Conservation (phyloP, 2,888 invertebrate species). For the Apotomis turbidana region DNA sequence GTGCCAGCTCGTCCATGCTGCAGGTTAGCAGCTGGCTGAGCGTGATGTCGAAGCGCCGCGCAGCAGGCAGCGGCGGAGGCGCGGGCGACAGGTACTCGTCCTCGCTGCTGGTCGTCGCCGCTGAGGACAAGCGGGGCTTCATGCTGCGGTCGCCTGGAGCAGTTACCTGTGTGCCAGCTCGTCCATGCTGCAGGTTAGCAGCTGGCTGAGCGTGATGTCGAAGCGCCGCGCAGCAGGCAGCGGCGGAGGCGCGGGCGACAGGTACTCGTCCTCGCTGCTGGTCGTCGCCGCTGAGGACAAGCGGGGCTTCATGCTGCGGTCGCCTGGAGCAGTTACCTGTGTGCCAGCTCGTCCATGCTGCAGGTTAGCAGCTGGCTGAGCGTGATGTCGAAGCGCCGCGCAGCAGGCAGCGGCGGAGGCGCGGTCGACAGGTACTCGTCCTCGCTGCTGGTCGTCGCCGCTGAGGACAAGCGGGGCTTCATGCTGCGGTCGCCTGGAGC, state of each 20-base stretch:
- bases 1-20: conserved; percentile 91
- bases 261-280: conserved; percentile 87
- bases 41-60: conserved; percentile 88
- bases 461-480: conserved; percentile 22
- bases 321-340: conserved; percentile 67
- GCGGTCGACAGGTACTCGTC: conserved; percentile 89
- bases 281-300: conserved; percentile 67
- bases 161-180: conserved; percentile 87
- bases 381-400: conserved; percentile 88
- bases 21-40: conserved; percentile 92
- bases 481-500: too few relatives aligned
- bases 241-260: conserved; percentile 85
- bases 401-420: conserved; percentile 79
- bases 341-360: conserved; percentile 91
- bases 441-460: conserved; percentile 83
- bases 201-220: conserved; percentile 92
- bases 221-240: conserved; percentile 82
- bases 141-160: too few relatives aligned
- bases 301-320: too few relatives aligned
- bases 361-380: conserved; percentile 92
- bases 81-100: conserved; percentile 89
- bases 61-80: conserved; percentile 79
- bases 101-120: conserved; percentile 83
- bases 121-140: conserved; percentile 21
- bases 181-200: conserved; percentile 91